phyloP scores from a whole-genome alignment of 2,797 vertebrate genomes.

The Sardinella longiceps region DNA sequence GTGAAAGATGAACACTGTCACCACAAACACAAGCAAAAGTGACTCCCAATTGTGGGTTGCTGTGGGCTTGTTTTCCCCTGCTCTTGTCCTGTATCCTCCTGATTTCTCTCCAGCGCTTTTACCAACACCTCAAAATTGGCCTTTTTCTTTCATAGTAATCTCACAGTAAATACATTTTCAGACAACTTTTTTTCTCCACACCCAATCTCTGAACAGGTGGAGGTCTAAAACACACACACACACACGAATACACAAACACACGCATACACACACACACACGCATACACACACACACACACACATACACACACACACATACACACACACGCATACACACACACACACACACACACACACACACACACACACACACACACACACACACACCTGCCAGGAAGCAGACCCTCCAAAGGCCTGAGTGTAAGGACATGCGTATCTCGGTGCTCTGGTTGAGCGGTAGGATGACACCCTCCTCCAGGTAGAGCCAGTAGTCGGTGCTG shows the following conservation, averaged over 20 bases:
- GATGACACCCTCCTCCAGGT: conserved; percentile 92
- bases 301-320: too few species aligned
- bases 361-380: too few species aligned
- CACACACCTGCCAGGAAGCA: conserved; percentile 90
- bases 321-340: too few species aligned
- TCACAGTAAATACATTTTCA: neutral
- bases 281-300: too few species aligned
- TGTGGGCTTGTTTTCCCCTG: neutral
- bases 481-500: conserved; percentile 98
- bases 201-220: too few species aligned
- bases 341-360: too few species aligned
- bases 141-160: neutral
- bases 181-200: too few species aligned
- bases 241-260: too few species aligned
- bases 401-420: conserved; percentile 94
- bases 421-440: conserved; percentile 89
- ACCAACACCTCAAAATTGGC: neutral
- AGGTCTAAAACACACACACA: too few species aligned
- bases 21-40: neutral
- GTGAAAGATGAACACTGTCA: neutral
- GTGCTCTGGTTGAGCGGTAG: conserved; percentile 91
- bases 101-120: neutral
- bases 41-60: neutral
- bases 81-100: neutral
- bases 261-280: too few species aligned